phyloP scores from a whole-genome alignment of 1,140 invertebrate genomes.

The Lethrus apterus region DNA sequence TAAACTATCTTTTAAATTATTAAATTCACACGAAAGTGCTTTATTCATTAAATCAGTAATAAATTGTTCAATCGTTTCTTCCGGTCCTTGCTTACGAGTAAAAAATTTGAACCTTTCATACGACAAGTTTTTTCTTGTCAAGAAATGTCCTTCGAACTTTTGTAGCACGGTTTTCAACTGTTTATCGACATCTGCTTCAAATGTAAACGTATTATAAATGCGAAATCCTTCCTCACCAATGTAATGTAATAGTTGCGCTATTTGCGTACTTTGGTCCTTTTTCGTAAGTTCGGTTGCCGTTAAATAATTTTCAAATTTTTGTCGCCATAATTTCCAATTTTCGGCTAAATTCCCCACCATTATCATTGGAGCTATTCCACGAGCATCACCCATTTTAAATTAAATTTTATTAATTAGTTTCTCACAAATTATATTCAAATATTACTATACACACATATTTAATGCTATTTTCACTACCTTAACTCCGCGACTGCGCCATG shows the following conservation, averaged over 20 bases:
- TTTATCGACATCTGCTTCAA: slow-evolving; percentile 17
- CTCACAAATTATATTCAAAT: too few species aligned
- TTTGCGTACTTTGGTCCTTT: slow-evolving; percentile 11
- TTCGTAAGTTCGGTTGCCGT: slow-evolving; percentile 8
- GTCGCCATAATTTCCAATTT: slow-evolving; percentile 16
- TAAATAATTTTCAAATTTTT: slow-evolving; percentile 20
- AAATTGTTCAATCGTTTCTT: slow-evolving; percentile 25
- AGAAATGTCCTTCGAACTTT: slow-evolving; percentile 22
- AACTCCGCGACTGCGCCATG: too few species aligned
- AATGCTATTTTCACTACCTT: too few species aligned
- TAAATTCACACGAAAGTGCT: slow-evolving; percentile 17
- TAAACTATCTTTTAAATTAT: slow-evolving; percentile 14
- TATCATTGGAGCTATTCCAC: too few species aligned
- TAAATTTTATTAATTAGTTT: too few species aligned
- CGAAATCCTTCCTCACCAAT: slow-evolving; percentile 17
- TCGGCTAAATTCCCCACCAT: slow-evolving; percentile 5
- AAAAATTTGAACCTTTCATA: slow-evolving; percentile 26
- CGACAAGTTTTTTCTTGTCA: slow-evolving; percentile 18
- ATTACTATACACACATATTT: too few species aligned
- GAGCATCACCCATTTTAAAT: too few species aligned
- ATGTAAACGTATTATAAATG: slow-evolving; percentile 21
- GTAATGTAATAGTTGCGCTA: slow-evolving; percentile 20
- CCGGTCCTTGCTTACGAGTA: slow-evolving; percentile 17
- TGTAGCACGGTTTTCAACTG: slow-evolving; percentile 16
- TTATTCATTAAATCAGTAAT: slow-evolving; percentile 20